These are phyloP conservation scores for Mythimna vitellina DNA, from an alignment of 2,888 invertebrate species.

Conservation along the genomic window DNA sequence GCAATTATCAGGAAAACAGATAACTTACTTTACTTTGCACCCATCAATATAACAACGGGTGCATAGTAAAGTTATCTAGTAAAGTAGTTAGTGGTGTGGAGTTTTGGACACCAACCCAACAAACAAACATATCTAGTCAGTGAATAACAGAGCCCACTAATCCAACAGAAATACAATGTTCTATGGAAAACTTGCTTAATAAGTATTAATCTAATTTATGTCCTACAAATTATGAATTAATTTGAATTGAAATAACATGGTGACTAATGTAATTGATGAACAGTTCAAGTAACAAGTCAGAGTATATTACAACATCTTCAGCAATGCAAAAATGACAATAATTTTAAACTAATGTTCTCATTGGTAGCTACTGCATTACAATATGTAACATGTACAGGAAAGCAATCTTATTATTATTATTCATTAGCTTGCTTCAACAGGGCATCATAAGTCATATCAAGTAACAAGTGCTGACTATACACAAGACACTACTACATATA, in stretches of 20 bases:
- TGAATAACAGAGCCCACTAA: no score
- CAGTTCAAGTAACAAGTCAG: neutral
- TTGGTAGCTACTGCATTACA: neutral
- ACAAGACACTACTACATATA: slow-evolving; percentile 4
- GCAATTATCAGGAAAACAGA: no score
- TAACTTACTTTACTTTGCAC: no score
- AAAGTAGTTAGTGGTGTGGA: no score
- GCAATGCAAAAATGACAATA: slow-evolving; percentile 5
- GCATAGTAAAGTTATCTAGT: no score
- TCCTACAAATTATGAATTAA: neutral
- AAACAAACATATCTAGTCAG: no score
- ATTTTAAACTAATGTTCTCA: neutral
- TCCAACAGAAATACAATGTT: no score
- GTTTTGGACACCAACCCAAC: no score
- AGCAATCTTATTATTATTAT: neutral
- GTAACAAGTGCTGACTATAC: neutral
- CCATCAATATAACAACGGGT: no score
- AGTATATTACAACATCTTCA: neutral
- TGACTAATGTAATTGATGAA: neutral
- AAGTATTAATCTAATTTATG: no score
- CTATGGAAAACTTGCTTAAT: no score
- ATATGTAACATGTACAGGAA: slow-evolving; percentile 3
- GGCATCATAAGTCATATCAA: slow-evolving; percentile 14
- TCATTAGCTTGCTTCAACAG: slow-evolving; percentile 6
- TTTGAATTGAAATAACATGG: neutral